Base-by-base conservation (phyloP, 2,797 vertebrate genomes). In the Luscinia luscinia region DNA sequence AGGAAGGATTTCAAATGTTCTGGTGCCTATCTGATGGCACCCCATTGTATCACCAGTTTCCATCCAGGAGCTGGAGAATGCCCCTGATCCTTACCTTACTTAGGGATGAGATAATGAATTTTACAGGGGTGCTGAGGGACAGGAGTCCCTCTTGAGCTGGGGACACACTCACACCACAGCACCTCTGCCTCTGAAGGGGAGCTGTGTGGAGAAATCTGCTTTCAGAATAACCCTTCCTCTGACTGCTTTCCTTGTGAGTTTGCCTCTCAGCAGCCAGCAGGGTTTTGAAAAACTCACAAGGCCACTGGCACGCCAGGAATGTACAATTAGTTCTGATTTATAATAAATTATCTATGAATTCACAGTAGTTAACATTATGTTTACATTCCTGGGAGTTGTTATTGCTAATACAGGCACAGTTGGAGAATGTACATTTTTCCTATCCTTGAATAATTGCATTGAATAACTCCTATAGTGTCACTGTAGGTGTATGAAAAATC, bases 301-400 rank as follows among this genome's bases (percentile, higher is more conserved):
- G 45, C 12, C 34, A 34, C 28, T 38, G 64, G 20, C 26, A 36
- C 0, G 0, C 30, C 49, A 64, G n/a, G 38, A 81, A 62, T 7
- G 28, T 30, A 5, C 13, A 38, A 30, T 75, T 74, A 67, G 11
- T 27, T 79, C 55, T 59, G 28, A 90, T 79, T 87, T 87, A 67
- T 64, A 85, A 85, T 30, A 73, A 84, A 78, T 16, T 5, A 79
- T n/a, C 34, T 57, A 64, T 26, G 46, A 84, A 70, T 74, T 94
- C 77, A 43, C 24, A 6, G 36, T 62, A 69, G 58, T 86, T 67
- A 81, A 89, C 20, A 64, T 51, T 57, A 57, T n/a, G 16, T 89
- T 94, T 75, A 68, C 13, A 4, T 68, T 74, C 22, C 18, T 74
- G 16, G 27, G 23, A 89, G 49, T 32, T 59, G 12, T 59, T 82